phyloP scores from a whole-genome alignment of 2,888 invertebrate species.

The Terebella lapidaria region DNA sequence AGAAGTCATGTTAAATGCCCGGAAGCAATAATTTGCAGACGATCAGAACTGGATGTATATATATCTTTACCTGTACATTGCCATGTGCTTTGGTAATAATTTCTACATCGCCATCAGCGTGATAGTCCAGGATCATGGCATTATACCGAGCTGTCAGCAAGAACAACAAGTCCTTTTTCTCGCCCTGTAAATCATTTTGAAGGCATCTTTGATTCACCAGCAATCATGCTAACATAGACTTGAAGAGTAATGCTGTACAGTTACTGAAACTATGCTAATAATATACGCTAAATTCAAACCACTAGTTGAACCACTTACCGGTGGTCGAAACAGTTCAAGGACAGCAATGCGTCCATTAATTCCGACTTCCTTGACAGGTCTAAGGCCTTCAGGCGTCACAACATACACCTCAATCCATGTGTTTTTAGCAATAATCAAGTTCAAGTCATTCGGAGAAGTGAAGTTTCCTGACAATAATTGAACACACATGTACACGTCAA shows the following conservation, averaged over 20 bases:
- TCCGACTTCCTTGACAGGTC: constrained; percentile 90
- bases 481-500: background rate
- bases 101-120: constrained; percentile 69
- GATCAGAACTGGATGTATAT: no score
- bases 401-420: constrained; percentile 89
- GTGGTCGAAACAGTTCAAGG: constrained; percentile 87
- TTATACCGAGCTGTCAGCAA: constrained; percentile 90
- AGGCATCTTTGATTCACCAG: no score
- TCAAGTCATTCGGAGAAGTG: constrained; percentile 86
- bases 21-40: no score
- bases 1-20: no score
- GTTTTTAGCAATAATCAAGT: constrained; percentile 91
- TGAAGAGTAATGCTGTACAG: no score
- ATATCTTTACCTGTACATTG: constrained; percentile 78
- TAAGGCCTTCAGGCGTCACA: constrained; percentile 91
- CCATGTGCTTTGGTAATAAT: constrained; percentile 94
- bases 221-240: background rate
- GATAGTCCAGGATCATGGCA: constrained; percentile 94
- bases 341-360: constrained; percentile 88
- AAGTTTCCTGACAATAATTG: constrained; percentile 74
- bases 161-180: constrained; percentile 86
- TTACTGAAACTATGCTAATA: no score
- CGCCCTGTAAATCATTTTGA: no score
- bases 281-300: no score
- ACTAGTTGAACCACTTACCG: no score